Conservation (phyloP, 64 coral and sea anemone genomes). For the Actinia tenebrosa region DNA sequence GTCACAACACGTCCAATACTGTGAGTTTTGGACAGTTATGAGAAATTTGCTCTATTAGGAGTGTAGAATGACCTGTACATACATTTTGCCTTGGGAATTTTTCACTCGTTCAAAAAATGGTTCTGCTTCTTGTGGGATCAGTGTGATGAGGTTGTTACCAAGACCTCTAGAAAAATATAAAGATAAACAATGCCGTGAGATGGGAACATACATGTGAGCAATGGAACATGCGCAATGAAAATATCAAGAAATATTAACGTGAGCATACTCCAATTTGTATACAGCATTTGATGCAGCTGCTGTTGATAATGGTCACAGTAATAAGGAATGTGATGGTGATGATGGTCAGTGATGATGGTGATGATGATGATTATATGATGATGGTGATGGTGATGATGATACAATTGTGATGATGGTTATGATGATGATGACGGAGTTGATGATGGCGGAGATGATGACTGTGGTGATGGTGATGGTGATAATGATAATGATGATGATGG, state of each 20-base stretch:
- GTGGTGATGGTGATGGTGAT: not conserved
- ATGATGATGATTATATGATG: not conserved
- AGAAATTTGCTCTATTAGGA: not conserved
- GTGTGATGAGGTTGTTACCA: not conserved
- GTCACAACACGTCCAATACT: too few relatives aligned
- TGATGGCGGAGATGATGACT: too few relatives aligned
- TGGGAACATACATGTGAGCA: too few relatives aligned
- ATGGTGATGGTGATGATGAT: not conserved
- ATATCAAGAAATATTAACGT: too few relatives aligned
- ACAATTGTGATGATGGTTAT: not conserved
- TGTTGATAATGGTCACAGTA: not conserved
- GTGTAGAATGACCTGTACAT: not conserved
- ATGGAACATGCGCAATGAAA: too few relatives aligned
- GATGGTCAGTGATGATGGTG: not conserved
- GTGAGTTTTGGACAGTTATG: too few relatives aligned
- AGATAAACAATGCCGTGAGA: too few relatives aligned
- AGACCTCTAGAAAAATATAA: not conserved
- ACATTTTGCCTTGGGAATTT: not conserved
- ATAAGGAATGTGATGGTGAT: not conserved
- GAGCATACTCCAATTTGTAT: too few relatives aligned
- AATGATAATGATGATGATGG: not conserved
- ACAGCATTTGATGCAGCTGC: too few relatives aligned
- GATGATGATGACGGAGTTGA: not conserved
- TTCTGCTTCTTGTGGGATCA: not conserved
- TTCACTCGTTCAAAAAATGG: not conserved